Evolutionary conservation across 2,113 vertebrate genomes (phyloP), one percentile per base, ranked within the genome.

Genomic region (Pycnonotus jocosus): DNA sequence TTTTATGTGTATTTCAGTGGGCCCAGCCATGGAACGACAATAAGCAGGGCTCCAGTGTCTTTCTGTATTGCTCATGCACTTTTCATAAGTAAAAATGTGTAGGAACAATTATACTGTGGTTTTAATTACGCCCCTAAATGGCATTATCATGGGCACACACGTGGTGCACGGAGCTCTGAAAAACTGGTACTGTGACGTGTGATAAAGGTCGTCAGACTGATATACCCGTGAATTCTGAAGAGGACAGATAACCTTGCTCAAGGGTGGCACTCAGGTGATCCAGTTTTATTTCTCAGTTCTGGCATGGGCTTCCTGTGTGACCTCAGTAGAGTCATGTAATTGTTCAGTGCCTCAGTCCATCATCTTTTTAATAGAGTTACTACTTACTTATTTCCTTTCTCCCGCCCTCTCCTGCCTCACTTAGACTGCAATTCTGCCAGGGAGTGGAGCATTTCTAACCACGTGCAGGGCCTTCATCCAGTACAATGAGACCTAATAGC

Each of bases 361-460:
- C 94, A 90, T 90, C 93, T 90, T 77, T 73, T 88, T 96, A 96
- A 97, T 88, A 96, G 76, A 68, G 85, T 77, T 96, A 81, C 85
- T 95, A 35, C 84, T 90, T 95, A 91, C 54, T 92, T 93, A 97
- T 58, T 96, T 97, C 94, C 95, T 90, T 95, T 96, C 95, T 93
- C 93, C 95, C 56, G 5, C 95, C 94, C 93, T 86, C 74, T 86
- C 31, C 90, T 81, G 58, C 72, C 93, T 94, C 56, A 76, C 64
- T 95, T 86, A 72, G 81, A 12, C 78, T 91, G 85, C 92, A 95
- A 93, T 95, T 95, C 92, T 80, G 74, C 58, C 81, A 58, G 90
- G 94, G 91, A 91, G 90, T 91, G 93, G 90, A 85, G 58, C 78
- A 22, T 80, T 88, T 80, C 81, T 73, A 83, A 86, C 66, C 90